Conservation (phyloP, 2,113 vertebrate genomes). For the Penelope pileata region DNA sequence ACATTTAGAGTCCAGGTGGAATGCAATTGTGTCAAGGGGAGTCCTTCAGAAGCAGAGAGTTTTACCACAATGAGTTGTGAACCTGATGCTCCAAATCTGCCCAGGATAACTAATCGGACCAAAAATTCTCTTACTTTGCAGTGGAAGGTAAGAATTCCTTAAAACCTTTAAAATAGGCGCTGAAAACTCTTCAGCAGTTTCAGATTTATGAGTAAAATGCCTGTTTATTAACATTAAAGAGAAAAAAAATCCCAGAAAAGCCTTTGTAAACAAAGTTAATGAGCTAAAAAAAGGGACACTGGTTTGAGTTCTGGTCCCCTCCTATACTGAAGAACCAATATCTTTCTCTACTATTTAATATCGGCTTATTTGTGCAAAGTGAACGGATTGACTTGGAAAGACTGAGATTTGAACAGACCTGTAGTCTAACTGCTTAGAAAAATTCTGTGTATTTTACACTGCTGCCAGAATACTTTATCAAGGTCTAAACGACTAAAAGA, state of each 20-base stretch:
- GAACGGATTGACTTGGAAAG: background rate
- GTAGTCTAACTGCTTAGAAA: background rate
- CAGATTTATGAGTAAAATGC: background rate
- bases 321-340: background rate
- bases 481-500: background rate
- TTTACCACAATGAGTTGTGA: slow-evolving; percentile 94
- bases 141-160: slow-evolving; percentile 87
- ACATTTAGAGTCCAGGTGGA: slow-evolving; percentile 86
- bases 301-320: background rate
- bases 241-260: background rate
- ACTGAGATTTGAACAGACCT: background rate
- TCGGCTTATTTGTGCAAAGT: background rate
- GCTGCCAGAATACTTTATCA: background rate
- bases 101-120: slow-evolving; percentile 91
- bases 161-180: background rate
- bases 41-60: slow-evolving; percentile 87
- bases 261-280: background rate
- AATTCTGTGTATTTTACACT: background rate
- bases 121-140: slow-evolving; percentile 92
- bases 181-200: background rate
- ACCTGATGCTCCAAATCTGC: slow-evolving; percentile 89
- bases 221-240: background rate
- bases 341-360: background rate
- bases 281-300: background rate
- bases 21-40: slow-evolving; percentile 87